Evolutionary conservation across 2,797 vertebrate genomes (phyloP), one percentile per base, ranked within the genome.

Genomic region (Carduelis carduelis): DNA sequence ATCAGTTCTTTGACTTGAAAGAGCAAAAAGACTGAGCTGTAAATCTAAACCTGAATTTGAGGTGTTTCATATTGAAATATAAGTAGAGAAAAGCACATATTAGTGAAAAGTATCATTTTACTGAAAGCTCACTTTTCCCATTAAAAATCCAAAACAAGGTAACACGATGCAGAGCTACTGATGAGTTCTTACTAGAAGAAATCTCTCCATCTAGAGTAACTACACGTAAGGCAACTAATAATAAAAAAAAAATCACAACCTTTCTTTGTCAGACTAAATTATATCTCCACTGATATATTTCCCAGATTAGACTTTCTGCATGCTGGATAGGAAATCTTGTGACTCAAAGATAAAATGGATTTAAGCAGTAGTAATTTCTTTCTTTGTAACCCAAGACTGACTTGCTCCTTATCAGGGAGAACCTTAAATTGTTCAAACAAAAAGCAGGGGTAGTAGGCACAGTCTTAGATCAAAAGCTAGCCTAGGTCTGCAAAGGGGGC

Each of bases 381-480:
- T 80, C 89, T 95, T 75, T 28, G 82, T 94, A 96, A 97, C 96
- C 87, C 85, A 95, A 96, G 96, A 96, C 86, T 95, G 90, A 86
- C 95, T 97, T 91, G 63, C 39, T 82, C 20, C 95, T 97, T 97
- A 97, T 97, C 97, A 95, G 92, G 50, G 85, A 88, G 79, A 91
- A 82, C 88, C 57, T 92, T 70, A 94, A 93, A 96, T 93, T 90
- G 84, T 84, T 94, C 84, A 93, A 94, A 96, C 91, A 83, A 90
- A 91, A 94, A 94, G 56, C 96, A 96, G 96, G 91, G 68, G 56
- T 95, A 81, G 93, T 90, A 96, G 85, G 83, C 86, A 52, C 91
- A 94, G 85, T 90, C 63, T 66, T 64, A 91, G 90, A 97, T 97
- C 96, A 97, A 97, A 97, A 95, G 95, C 86, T 64, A 74, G 61